Evolutionary conservation across 2,888 invertebrate species (phyloP).

Genomic region (Cheilosia impressa): DNA sequence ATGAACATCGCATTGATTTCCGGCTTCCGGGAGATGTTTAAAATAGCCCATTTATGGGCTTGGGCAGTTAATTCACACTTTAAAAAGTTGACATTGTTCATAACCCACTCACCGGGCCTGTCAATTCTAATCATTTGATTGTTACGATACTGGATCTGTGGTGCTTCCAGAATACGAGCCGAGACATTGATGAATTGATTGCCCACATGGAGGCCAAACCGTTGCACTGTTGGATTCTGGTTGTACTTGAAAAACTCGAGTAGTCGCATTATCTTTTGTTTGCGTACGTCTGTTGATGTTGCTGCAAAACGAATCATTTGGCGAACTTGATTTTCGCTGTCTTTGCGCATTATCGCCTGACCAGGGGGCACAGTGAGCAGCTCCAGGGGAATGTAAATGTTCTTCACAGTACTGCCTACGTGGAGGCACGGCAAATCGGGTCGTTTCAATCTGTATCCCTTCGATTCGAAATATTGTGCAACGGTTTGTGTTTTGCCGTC

Average conservation of each 20-base stretch:
- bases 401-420: constrained; percentile 89
- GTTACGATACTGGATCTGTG: constrained; percentile 87
- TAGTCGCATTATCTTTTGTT: constrained; percentile 89
- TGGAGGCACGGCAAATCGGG: constrained; percentile 93
- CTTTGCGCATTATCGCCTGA: constrained; percentile 89
- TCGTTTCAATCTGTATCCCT: constrained; percentile 83
- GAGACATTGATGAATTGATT: constrained; percentile 89
- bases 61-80: neutral
- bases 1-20: constrained; percentile 40
- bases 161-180: constrained; percentile 92
- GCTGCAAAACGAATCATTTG: constrained; percentile 95
- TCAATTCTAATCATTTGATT: neutral
- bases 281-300: constrained; percentile 90
- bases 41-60: constrained; percentile 78
- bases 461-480: constrained; percentile 78
- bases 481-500: constrained; percentile 83
- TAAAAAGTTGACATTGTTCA: constrained; percentile 6
- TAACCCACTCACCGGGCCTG: constrained; percentile 78
- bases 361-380: constrained; percentile 91
- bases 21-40: constrained; percentile 69
- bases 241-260: constrained; percentile 79
- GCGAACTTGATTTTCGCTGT: constrained; percentile 92
- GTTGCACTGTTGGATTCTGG: constrained; percentile 85
- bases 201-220: constrained; percentile 92
- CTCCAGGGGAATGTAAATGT: constrained; percentile 93